Base-by-base conservation (phyloP, 2,113 vertebrate genomes). In the Romanogobio albipinnatus region DNA sequence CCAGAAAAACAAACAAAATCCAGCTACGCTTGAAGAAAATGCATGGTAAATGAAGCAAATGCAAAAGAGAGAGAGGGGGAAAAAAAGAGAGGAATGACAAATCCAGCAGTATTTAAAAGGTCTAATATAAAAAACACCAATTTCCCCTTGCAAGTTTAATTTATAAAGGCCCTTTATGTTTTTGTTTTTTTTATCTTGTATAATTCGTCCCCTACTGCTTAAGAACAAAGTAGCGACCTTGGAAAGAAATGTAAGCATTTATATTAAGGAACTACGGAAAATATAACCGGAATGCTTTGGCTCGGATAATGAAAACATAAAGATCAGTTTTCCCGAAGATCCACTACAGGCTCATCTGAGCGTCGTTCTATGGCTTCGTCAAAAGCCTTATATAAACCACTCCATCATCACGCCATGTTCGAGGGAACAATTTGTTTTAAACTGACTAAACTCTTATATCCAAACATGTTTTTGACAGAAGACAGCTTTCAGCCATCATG, bases 241-340 rank as follows among this genome's bases (percentile, higher is more conserved):
- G 68, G 71, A 84, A 84, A 75, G 71, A 75, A 75, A 51, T 14
- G 19, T 45, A 76, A 61, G 56, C 59, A n/a, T 76, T 76, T 83
- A 74, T 61, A n/a, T 49, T 76, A 19, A 43, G 19, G 39, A 47
- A 76, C 36, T 58, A 24, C 24, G 19, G 82, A 76, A 76, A 75
- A 33, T 62, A 76, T 29, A 74, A 78, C 51, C 5, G 9, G 53
- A 78, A 78, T 59, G 19, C 29, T 59, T 78, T 59, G 76, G 53
- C 51, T 78, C 5, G 7, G 76, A 78, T 56, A 36, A 78, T 39
- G 17, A 78, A 78, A 78, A 78, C 76, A 78, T 33, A 9, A 78
- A 59, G 33, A 36, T 78, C 33, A 22, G n/a, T n/a, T 78, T 78
- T 15, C 33, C 51, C 1, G 33, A 76, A 53, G 74, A 76, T 76